These are phyloP conservation scores for Ovibos moschatus DNA, from an alignment of 2,113 vertebrate species.

Conservation along the genomic window DNA sequence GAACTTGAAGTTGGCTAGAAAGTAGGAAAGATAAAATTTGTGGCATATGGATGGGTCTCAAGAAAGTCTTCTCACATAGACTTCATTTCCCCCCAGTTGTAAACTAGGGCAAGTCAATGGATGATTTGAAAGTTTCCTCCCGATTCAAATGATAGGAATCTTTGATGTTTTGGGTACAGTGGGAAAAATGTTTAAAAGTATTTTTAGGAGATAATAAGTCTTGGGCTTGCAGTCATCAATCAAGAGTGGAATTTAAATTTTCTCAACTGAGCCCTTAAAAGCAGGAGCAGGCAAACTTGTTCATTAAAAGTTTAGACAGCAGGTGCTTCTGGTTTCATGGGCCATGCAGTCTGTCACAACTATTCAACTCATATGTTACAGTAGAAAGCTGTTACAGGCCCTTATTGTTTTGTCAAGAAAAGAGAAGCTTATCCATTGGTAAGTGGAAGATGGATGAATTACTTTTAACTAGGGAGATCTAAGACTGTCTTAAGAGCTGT, in stretches of 20 bases:
- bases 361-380: background rate
- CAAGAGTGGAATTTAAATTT: background rate
- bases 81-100: background rate
- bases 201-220: background rate
- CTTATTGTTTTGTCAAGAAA: background rate
- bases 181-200: background rate
- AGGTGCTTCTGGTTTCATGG: background rate
- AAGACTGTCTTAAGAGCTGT: background rate
- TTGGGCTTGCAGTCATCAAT: background rate
- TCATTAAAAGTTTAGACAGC: background rate
- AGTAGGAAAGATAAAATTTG: background rate
- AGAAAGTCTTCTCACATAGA: background rate
- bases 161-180: background rate
- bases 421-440: background rate
- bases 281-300: background rate
- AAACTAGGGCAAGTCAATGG: background rate
- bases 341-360: background rate
- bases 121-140: background rate
- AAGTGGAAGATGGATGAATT: background rate
- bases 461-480: background rate
- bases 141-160: background rate
- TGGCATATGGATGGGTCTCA: background rate
- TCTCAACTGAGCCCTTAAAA: background rate
- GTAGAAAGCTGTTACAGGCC: background rate
- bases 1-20: background rate